phyloP scores from a whole-genome alignment of 2,797 vertebrate genomes.

The Fistularia commersonii region DNA sequence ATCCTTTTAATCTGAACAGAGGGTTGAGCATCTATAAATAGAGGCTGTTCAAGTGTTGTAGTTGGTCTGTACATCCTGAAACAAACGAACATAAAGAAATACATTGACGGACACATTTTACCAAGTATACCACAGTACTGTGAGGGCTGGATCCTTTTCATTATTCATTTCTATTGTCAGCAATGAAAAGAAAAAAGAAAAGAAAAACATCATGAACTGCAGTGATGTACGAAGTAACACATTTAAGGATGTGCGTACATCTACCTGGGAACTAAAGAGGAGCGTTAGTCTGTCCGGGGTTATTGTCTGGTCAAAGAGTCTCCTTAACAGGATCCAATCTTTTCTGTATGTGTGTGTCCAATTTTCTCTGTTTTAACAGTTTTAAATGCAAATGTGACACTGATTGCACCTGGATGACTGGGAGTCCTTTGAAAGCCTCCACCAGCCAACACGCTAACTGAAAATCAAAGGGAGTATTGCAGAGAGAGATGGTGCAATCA shows the following conservation, averaged over 20 bases:
- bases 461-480: conserved; percentile 2
- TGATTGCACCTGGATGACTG: conserved; percentile 20
- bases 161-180: too few species aligned
- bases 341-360: conserved; percentile 19
- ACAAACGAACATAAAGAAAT: too few species aligned
- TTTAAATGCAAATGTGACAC: conserved; percentile 3
- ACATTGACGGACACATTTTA: too few species aligned
- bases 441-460: conserved; percentile 3
- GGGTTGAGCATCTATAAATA: conserved; percentile 40
- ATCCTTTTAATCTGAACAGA: conserved; percentile 36
- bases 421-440: conserved; percentile 25
- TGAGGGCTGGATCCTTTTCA: too few species aligned
- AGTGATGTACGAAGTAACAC: too few species aligned
- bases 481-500: conserved; percentile 18
- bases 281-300: not conserved
- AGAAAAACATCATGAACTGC: too few species aligned
- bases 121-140: too few species aligned
- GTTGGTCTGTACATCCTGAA: not conserved
- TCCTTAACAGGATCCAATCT: conserved; percentile 17
- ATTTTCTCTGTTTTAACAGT: conserved; percentile 28
- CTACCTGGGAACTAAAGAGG: conserved; percentile 30
- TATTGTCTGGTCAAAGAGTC: conserved; percentile 11
- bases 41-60: conserved; percentile 21
- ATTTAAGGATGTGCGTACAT: conserved; percentile 6
- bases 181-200: too few species aligned